Conservation (phyloP, 1,140 invertebrate genomes). For the Panulirus ornatus region DNA sequence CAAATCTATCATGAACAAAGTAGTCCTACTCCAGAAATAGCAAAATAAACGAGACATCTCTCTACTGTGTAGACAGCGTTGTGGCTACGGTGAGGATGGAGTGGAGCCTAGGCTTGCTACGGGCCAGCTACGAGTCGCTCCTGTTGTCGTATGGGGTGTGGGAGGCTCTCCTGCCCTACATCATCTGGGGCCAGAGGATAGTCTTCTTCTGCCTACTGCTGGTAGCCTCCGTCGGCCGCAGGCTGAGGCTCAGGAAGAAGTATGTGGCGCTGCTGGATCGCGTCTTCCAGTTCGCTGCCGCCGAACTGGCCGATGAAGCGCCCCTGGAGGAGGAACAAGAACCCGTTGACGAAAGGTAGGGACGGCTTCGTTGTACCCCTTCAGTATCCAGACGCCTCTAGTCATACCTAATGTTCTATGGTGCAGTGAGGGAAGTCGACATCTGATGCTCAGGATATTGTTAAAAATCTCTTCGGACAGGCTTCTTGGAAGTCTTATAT, state of each 20-base stretch:
- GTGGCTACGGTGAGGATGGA: background rate
- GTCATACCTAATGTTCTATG: no score
- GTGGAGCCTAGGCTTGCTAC: constrained; percentile 7
- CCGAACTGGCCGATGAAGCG: constrained; percentile 26
- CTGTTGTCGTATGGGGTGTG: constrained; percentile 31
- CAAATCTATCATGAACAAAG: no score
- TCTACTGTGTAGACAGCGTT: no score
- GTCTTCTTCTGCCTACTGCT: constrained; percentile 55
- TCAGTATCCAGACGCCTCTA: no score
- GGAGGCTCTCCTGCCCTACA: constrained; percentile 47
- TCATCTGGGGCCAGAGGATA: constrained; percentile 51
- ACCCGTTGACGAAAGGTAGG: constrained; percentile 10
- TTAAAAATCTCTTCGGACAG: no score
- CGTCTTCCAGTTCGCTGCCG: constrained; percentile 57
- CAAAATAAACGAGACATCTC: no score
- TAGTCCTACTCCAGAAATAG: no score
- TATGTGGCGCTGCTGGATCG: constrained; percentile 59
- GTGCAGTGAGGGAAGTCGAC: no score
- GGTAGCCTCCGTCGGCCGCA: constrained; percentile 49
- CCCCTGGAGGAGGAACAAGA: constrained; percentile 48
- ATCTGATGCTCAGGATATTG: no score
- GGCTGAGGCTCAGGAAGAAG: constrained; percentile 56
- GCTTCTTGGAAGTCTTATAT: no score
- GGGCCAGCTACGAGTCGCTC: constrained; percentile 31
- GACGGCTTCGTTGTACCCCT: no score